A percentile compares a stretch with the other conserved stretches of the same genome.
Conservation (phyloP, 1,140 invertebrate species). For the Nautilus pompilius region DNA sequence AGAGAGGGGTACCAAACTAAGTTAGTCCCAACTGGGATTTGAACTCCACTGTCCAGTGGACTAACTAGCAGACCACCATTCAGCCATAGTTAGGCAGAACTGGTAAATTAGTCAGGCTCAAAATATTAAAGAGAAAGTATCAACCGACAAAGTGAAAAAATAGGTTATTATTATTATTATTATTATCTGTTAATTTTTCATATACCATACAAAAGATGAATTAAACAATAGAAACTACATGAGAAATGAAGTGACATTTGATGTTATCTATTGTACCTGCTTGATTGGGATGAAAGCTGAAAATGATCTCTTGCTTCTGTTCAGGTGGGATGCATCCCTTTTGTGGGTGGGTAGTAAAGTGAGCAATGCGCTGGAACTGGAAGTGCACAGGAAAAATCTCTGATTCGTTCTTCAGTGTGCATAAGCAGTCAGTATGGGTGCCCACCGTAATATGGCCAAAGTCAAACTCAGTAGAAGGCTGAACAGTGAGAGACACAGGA, state of each 20-base stretch:
- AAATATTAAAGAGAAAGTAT: background rate
- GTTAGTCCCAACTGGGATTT: too few species aligned
- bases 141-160: background rate
- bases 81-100: too few species aligned
- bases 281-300: constrained; percentile 54
- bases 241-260: background rate
- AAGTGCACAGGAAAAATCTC: constrained; percentile 39
- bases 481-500: constrained; percentile 46
- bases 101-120: too few species aligned
- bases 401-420: constrained; percentile 49
- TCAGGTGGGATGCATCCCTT: constrained; percentile 47
- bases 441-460: constrained; percentile 52
- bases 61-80: too few species aligned
- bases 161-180: background rate
- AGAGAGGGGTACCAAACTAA: too few species aligned
- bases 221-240: background rate
- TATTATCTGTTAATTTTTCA: background rate
- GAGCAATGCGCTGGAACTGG: constrained; percentile 51
- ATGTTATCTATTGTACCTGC: constrained; percentile 45
- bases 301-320: constrained; percentile 45
- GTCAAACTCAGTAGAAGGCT: constrained; percentile 42
- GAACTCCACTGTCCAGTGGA: too few species aligned
- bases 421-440: constrained; percentile 44
- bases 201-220: background rate
- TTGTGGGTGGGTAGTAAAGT: constrained; percentile 46